Evolutionary conservation across 1,140 invertebrate species (phyloP), one percentile per base, ranked within the genome.

Genomic region (Tetramorium simillimum): DNA sequence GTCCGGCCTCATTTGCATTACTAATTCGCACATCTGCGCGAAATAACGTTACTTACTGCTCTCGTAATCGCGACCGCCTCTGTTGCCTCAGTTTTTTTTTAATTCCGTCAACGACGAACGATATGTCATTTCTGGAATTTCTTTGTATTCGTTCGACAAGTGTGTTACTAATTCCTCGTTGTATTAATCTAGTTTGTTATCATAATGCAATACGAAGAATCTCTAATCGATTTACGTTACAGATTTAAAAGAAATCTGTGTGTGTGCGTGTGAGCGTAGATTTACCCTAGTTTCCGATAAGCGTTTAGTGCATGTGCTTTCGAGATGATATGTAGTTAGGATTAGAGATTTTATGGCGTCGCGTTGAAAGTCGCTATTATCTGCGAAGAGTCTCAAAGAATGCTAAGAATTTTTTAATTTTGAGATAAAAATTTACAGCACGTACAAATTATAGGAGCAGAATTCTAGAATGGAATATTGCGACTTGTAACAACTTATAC

Each of bases 11-110:
- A 2, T 49, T n/a, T 69, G 21, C 43, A 16, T 56, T 65, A 16
- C 49, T 53, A 67, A 80, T 67, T 67, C 33, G 46, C 77, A 51
- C 46, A 80, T 80, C 28, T 80, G 46, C n/a, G 46, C 62, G 62
- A 80, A 80, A 67, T 40, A 80, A 80, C 46, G 60, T 18, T 18
- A 37, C 18, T 78, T 33, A 60, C 33, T 77, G 40, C 14, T 16
- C 14, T n/a, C 73, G 73, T 77, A 43, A 77, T 62, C 53, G 40
- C 10, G 21, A 62, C 40, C 33, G 67, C 2, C 9, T 33, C 1
- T 3, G 24, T 10, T 28, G 12, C 21, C 37, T 76, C 21, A 33
- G 4, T 33, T 28, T n/a, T 6, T 69, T 56, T 21, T 53, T 7
- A 24, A 70, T 81, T 81, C 33, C 56, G 62, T 53, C 46, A 63